Conservation (phyloP, 2,888 invertebrate species). For the Punctoribates punctum region DNA sequence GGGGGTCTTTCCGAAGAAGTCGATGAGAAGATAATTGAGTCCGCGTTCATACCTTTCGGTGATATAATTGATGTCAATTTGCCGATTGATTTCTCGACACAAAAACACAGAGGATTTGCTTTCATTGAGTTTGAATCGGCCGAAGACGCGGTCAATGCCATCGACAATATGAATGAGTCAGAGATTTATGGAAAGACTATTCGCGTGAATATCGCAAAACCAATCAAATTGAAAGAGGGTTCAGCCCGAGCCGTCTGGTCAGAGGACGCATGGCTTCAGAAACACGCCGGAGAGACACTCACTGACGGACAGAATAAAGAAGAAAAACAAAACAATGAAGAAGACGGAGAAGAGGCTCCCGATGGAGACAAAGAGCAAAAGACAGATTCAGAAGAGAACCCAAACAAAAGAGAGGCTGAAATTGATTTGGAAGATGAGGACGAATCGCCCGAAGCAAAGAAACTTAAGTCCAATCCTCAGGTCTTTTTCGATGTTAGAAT, state of each 20-base stretch:
- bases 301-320: conserved; percentile 47
- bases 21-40: conserved; percentile 87
- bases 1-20: conserved; percentile 56
- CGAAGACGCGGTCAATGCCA: conserved; percentile 97
- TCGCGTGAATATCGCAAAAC: conserved; percentile 93
- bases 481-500: conserved; percentile 94
- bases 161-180: conserved; percentile 99
- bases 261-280: conserved; percentile 95
- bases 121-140: conserved; percentile 96
- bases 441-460: conserved; percentile 52
- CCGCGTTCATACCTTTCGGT: conserved; percentile 97
- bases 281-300: conserved; percentile 88
- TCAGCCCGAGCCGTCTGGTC: conserved; percentile 95
- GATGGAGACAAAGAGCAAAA: conserved; percentile 48
- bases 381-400: background rate
- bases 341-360: conserved; percentile 45
- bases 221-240: conserved; percentile 92
- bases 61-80: conserved; percentile 97
- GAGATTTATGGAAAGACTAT: conserved; percentile 92
- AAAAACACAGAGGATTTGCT: conserved; percentile 96
- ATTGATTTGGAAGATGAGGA: conserved; percentile 55
- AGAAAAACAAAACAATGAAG: conserved; percentile 43
- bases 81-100: conserved; percentile 88
- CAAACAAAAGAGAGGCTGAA: background rate
- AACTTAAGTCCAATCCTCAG: conserved; percentile 58